A percentile compares a stretch with the other conserved stretches of the same genome.
These are phyloP conservation scores for Pemphigus obesinymphae DNA, from an alignment of 1,140 invertebrate genomes.

Conservation along the genomic window DNA sequence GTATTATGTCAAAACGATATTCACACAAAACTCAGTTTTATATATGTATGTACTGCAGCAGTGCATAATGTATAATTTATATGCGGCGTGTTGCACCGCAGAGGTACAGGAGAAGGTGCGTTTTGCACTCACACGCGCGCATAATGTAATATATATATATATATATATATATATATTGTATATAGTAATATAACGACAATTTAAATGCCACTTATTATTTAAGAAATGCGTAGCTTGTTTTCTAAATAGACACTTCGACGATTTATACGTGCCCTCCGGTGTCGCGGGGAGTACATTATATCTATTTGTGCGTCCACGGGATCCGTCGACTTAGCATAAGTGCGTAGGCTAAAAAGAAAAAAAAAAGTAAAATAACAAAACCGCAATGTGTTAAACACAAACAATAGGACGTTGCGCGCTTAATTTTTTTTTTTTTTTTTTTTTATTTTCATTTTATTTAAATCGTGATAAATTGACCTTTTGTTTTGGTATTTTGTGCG, in stretches of 20 bases:
- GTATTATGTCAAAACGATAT: too few relatives aligned
- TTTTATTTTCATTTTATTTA: background rate
- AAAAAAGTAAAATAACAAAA: background rate
- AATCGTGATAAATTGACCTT: slow-evolving; percentile 40
- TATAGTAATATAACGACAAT: background rate
- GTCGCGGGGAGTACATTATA: background rate
- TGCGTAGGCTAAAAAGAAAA: slow-evolving; percentile 28
- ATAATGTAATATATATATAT: too few relatives aligned
- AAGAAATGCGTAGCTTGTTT: background rate
- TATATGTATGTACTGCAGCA: background rate
- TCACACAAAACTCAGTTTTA: too few relatives aligned
- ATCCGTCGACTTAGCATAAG: slow-evolving; percentile 15
- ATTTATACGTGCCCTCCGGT: background rate
- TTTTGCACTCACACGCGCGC: background rate
- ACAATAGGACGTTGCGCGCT: slow-evolving; percentile 15
- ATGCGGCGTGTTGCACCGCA: background rate
- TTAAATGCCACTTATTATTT: slow-evolving; percentile 9
- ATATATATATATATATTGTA: background rate
- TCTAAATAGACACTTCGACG: slow-evolving; percentile 2
- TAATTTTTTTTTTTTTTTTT: background rate
- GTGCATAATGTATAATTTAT: background rate
- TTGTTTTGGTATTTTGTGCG: slow-evolving; percentile 38
- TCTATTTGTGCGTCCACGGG: background rate
- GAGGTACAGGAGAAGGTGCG: background rate
- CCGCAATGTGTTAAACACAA: slow-evolving; percentile 11